phyloP scores from a whole-genome alignment of 92 coral and sea anemone species.

The Epizoanthus stellaris region DNA sequence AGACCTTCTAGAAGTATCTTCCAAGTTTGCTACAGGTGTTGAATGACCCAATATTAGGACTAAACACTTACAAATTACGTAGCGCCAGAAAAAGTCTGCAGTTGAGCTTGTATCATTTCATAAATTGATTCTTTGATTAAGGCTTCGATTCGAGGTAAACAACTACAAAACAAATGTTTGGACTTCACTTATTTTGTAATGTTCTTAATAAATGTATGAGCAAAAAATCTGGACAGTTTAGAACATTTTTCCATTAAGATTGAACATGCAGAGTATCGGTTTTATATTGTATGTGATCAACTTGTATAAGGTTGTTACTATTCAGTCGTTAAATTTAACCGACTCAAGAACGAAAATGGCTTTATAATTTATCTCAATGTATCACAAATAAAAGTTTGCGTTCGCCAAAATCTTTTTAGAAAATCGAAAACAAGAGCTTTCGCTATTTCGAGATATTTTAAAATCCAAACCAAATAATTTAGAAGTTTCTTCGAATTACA shows the following conservation, averaged over 20 bases:
- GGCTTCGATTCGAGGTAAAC: background rate
- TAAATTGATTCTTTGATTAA: background rate
- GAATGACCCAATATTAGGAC: background rate
- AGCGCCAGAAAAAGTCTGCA: background rate
- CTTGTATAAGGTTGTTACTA: no score
- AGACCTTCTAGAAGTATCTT: no score
- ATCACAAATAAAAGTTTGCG: slow-evolving; percentile 1
- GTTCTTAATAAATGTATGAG: background rate
- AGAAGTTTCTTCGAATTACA: background rate
- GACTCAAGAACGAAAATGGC: background rate
- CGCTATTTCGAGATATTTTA: background rate
- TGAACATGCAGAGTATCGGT: background rate
- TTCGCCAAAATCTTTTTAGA: background rate
- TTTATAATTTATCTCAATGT: background rate
- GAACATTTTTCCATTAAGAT: no score
- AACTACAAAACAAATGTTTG: background rate
- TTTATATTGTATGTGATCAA: no score
- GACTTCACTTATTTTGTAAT: background rate
- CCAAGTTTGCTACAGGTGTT: background rate
- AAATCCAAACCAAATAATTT: background rate
- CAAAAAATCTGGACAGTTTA: background rate
- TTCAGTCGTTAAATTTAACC: background rate
- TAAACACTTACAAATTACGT: background rate
- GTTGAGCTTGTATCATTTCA: background rate
- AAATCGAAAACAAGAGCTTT: background rate